Percentiles rank a stretch among this genome's conserved stretches.
Evolutionary conservation across 2,113 vertebrate species (phyloP).

Genomic region (Semnornis frantzii): DNA sequence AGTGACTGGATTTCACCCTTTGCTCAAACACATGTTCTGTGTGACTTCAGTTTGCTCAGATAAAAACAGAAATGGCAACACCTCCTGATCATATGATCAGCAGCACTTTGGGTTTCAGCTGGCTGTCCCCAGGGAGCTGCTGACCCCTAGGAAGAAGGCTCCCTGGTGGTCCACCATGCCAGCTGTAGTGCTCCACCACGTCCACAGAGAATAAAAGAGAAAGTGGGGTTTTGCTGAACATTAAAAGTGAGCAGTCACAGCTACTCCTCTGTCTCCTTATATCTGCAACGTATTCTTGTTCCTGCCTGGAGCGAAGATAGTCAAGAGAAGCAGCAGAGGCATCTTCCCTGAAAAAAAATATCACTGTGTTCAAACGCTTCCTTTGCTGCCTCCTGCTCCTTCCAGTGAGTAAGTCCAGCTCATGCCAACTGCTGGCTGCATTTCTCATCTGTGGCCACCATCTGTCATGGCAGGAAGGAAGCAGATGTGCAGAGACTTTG

Average conservation of each 20-base stretch:
- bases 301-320: neutral
- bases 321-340: neutral
- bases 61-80: slow-evolving; percentile 24
- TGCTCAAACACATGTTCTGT: neutral
- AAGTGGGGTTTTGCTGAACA: neutral
- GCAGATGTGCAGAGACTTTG: neutral
- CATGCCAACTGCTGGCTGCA: neutral
- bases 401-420: neutral
- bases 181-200: rapidly evolving
- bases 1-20: neutral
- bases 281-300: neutral
- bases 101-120: neutral
- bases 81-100: rapidly evolving
- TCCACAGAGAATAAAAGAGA: neutral
- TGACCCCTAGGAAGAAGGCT: neutral
- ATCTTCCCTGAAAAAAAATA: neutral
- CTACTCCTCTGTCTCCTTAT: neutral
- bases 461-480: neutral
- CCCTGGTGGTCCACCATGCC: neutral
- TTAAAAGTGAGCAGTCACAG: neutral
- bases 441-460: neutral
- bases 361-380: neutral
- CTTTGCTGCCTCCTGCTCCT: neutral
- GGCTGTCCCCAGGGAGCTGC: neutral
- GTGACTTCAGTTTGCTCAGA: neutral